Conservation (phyloP, 2,113 vertebrate genomes). For the Catagonus wagneri region DNA sequence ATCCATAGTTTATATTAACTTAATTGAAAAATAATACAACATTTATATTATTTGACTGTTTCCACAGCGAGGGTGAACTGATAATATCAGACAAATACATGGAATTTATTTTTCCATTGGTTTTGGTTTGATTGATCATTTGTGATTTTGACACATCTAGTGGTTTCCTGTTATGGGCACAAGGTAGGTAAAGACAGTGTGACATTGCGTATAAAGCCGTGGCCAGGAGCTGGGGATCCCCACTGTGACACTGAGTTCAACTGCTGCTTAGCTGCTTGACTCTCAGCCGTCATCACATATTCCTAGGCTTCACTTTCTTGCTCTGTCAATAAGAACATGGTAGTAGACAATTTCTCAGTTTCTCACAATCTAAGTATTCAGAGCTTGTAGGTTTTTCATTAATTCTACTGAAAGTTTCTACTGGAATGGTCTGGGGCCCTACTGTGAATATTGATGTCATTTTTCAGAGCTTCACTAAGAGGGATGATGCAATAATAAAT, state of each 20-base stretch:
- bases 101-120: constrained; percentile 11
- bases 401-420: not conserved
- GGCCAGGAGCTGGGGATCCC: not conserved
- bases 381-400: not conserved
- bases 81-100: not conserved
- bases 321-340: not conserved
- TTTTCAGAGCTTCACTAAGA: not conserved
- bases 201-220: not conserved
- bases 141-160: constrained; percentile 15
- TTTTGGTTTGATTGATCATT: constrained; percentile 44
- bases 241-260: not conserved
- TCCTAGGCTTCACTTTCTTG: not conserved
- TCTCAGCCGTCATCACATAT: constrained; percentile 17
- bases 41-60: not conserved
- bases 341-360: not conserved
- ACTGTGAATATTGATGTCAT: not conserved
- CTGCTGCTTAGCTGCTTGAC: not conserved
- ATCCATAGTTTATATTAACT: not conserved
- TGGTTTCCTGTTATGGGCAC: not conserved
- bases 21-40: constrained; percentile 24
- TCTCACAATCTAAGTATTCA: not conserved
- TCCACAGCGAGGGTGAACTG: not conserved
- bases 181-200: not conserved
- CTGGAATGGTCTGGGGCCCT: not conserved
- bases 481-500: not conserved